phyloP scores from a whole-genome alignment of 2,888 invertebrate species.

The Imbricaverruca yamaguchii region DNA sequence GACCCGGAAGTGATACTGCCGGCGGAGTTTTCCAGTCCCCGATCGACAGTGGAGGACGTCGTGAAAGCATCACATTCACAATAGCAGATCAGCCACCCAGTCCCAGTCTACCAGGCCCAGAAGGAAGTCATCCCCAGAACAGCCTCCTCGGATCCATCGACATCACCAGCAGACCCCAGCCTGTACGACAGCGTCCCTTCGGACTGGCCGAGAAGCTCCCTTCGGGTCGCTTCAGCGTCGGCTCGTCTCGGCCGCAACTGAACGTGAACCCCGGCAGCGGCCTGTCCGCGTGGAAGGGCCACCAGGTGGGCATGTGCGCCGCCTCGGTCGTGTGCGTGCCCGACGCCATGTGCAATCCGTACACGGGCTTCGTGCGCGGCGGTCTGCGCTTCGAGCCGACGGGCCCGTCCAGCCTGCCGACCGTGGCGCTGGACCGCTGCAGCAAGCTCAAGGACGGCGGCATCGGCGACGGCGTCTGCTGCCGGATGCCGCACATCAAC shows the following conservation, averaged over 20 bases:
- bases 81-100: neutral
- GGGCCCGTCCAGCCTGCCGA: neutral
- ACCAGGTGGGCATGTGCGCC: neutral
- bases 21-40: too few species aligned
- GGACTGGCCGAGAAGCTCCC: too few species aligned
- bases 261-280: neutral
- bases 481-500: constrained; percentile 21
- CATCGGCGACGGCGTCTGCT: constrained; percentile 12
- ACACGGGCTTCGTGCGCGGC: constrained; percentile 20
- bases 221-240: too few species aligned
- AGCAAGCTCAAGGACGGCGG: neutral
- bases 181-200: neutral
- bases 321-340: neutral
- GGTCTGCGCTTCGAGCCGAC: neutral
- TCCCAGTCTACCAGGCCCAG: neutral
- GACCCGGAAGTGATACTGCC: too few species aligned
- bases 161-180: neutral
- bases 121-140: neutral
- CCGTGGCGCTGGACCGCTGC: constrained; percentile 8
- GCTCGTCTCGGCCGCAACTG: neutral
- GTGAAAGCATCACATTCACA: too few species aligned
- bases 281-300: neutral
- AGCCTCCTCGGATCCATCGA: neutral
- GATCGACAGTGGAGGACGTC: too few species aligned
- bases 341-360: constrained; percentile 8